phyloP scores from a whole-genome alignment of 2,888 invertebrate species.

The Drosophila siamana region DNA sequence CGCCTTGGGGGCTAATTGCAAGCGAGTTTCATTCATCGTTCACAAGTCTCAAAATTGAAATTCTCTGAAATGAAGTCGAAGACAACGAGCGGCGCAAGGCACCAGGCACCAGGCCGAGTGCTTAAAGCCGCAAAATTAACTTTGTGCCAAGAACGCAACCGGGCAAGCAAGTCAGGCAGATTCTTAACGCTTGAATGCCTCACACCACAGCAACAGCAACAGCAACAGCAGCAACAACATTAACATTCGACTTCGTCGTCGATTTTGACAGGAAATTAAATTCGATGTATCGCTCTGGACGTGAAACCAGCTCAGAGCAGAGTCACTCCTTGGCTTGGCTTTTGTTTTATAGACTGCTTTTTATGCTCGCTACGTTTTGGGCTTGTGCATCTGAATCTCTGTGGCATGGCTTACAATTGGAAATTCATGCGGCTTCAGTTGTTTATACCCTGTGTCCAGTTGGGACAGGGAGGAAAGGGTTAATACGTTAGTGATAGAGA shows the following conservation, averaged over 20 bases:
- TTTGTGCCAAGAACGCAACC: constrained; percentile 46
- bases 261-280: constrained; percentile 84
- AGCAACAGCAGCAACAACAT: constrained; percentile 24
- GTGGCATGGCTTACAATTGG: constrained; percentile 60
- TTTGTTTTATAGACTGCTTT: constrained; percentile 65
- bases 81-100: constrained; percentile 24
- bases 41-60: constrained; percentile 55
- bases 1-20: constrained; percentile 59
- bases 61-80: constrained; percentile 61
- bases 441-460: constrained; percentile 2
- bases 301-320: constrained; percentile 15
- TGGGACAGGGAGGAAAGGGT: not conserved
- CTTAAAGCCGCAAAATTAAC: constrained; percentile 79
- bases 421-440: constrained; percentile 75
- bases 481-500: too few relatives aligned
- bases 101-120: constrained; percentile 14
- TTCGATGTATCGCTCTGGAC: constrained; percentile 75
- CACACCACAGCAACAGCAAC: constrained; percentile 52
- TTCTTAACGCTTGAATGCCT: constrained; percentile 72
- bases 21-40: constrained; percentile 71
- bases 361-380: constrained; percentile 16
- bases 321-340: constrained; percentile 54
- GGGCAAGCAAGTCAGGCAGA: constrained; percentile 41
- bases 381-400: constrained; percentile 16
- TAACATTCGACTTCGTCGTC: constrained; percentile 42